Conservation (phyloP, 2,113 vertebrate species). For the Microtus montanus region DNA sequence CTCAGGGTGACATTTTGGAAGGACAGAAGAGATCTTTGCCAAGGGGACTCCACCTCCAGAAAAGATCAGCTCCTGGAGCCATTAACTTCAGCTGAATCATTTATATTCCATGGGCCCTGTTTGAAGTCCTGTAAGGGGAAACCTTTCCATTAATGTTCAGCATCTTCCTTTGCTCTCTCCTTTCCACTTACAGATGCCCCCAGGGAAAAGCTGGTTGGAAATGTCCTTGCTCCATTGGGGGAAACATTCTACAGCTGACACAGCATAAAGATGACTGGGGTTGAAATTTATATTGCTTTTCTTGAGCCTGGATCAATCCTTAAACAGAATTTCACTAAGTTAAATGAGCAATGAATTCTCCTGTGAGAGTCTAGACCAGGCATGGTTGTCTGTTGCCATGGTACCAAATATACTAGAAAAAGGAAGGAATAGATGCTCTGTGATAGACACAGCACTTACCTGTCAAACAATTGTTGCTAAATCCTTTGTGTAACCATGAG, state of each 20-base stretch:
- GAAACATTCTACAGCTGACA: not conserved
- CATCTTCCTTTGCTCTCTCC: not conserved
- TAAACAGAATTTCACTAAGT: conserved; percentile 23
- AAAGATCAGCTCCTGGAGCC: not conserved
- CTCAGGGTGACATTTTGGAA: not conserved
- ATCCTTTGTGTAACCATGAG: not conserved
- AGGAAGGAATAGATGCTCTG: not conserved
- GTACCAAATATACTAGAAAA: conserved; percentile 24
- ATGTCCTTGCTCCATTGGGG: not conserved
- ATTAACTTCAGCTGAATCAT: conserved; percentile 31
- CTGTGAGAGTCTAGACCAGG: not conserved
- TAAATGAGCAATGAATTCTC: conserved; percentile 32
- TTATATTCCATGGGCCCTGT: not conserved
- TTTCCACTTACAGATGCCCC: conserved; percentile 18
- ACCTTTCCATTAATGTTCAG: not conserved
- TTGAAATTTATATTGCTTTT: not conserved
- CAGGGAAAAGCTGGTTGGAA: conserved; percentile 25
- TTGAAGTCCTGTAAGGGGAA: not conserved
- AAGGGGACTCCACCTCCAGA: not conserved
- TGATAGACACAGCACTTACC: not conserved
- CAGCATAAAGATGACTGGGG: not conserved
- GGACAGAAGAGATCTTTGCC: not conserved
- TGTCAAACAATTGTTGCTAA: not conserved
- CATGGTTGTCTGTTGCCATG: conserved; percentile 31
- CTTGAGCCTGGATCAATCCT: not conserved